Evolutionary conservation across 2,888 invertebrate genomes (phyloP).

Genomic region (Stenotaenia linearis): DNA sequence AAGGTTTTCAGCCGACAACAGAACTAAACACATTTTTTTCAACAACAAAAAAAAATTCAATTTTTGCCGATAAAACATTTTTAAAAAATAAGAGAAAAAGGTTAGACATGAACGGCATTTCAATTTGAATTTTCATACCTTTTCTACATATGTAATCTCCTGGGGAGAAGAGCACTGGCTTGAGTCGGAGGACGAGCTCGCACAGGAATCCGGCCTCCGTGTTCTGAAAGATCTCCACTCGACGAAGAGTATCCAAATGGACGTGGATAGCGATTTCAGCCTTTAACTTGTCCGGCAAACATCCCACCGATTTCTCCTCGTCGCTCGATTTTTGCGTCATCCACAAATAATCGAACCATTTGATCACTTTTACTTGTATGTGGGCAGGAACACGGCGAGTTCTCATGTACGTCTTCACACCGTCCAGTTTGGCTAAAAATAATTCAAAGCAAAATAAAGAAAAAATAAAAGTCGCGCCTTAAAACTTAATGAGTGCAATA

Average conservation of each 20-base stretch:
- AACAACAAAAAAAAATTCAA: not conserved
- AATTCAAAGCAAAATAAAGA: not conserved
- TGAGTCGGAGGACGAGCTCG: conserved; percentile 86
- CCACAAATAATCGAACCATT: conserved; percentile 99
- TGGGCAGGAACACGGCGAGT: conserved; percentile 92
- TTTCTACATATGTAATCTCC: conserved; percentile 98
- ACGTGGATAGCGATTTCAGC: conserved; percentile 99
- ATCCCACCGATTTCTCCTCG: conserved; percentile 91
- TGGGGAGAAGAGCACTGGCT: conserved; percentile 95
- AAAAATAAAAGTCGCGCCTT: not conserved
- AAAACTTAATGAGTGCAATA: not conserved
- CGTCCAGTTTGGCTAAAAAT: conserved; percentile 87
- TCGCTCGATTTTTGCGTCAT: conserved; percentile 97
- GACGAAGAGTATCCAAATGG: conserved; percentile 92
- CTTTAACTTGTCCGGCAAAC: conserved; percentile 93
- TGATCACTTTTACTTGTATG: conserved; percentile 93
- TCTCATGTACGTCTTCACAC: conserved; percentile 97
- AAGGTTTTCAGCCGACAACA: not conserved
- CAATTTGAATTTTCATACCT: conserved; percentile 58
- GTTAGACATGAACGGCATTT: no score
- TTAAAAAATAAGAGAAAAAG: not conserved
- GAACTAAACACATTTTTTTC: no score
- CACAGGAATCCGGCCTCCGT: conserved; percentile 98
- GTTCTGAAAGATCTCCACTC: conserved; percentile 98
- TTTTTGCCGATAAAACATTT: not conserved